Conservation (phyloP, 37 sponge, comb jelly and placozoan species). For the Diacarnus erythraeanus region DNA sequence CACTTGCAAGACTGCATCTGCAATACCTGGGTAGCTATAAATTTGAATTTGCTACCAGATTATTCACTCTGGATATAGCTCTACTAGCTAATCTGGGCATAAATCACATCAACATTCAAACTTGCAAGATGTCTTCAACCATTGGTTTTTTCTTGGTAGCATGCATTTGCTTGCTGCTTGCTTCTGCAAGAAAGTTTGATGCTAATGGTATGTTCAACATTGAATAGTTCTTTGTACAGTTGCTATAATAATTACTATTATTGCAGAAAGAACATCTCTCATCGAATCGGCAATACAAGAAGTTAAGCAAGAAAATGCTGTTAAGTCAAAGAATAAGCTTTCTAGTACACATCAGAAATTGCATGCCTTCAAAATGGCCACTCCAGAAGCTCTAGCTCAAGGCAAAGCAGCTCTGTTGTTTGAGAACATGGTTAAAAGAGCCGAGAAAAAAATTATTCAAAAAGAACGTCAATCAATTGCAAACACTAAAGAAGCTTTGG, state of each 20-base stretch:
- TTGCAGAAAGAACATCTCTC: background rate
- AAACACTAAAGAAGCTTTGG: background rate
- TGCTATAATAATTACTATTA: background rate
- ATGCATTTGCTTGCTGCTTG: background rate
- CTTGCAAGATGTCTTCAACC: no score
- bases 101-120: no score
- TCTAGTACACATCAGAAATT: background rate
- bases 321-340: background rate
- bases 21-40: no score
- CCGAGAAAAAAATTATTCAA: conserved; percentile 31
- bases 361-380: conserved; percentile 6
- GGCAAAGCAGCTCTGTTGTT: conserved; percentile 23
- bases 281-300: background rate
- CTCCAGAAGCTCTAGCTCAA: conserved; percentile 3
- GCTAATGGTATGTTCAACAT: no score
- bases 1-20: no score
- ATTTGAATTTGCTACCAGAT: no score
- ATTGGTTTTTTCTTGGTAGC: background rate
- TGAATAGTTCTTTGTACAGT: no score
- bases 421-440: conserved; percentile 34
- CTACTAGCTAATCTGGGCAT: no score
- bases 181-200: no score
- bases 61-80: no score
- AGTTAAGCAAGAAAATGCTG: background rate
- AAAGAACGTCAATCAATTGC: background rate